Conservation (phyloP, 2,888 invertebrate species). For the Eupelmus urozonus region DNA sequence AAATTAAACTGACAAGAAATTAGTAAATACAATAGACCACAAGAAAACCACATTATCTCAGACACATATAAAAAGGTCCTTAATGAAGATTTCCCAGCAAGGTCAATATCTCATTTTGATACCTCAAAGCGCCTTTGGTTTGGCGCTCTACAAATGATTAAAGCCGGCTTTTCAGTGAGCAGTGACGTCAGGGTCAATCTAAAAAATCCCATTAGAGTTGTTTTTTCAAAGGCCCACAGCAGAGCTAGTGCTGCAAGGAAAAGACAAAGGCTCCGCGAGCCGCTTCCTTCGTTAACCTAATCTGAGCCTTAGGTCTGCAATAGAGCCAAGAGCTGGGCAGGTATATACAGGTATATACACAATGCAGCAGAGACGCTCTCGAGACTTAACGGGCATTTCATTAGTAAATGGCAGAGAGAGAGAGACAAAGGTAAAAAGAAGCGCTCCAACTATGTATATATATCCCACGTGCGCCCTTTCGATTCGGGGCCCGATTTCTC, state of each 20-base stretch:
- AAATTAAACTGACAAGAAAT: no score
- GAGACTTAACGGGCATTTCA: constrained; percentile 53
- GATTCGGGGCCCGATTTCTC: constrained; percentile 41
- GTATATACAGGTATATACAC: constrained; percentile 25
- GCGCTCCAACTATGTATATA: neutral
- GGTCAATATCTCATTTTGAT: constrained; percentile 32
- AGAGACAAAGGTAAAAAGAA: constrained; percentile 53
- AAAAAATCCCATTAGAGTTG: constrained; percentile 1
- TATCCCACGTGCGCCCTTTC: constrained; percentile 22
- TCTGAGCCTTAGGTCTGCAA: constrained; percentile 41
- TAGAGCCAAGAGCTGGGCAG: neutral
- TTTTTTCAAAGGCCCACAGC: constrained; percentile 37
- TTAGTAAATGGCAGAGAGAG: constrained; percentile 48
- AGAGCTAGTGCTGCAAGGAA: no score
- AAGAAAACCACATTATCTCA: no score
- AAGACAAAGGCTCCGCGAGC: constrained; percentile 42
- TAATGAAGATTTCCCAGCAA: constrained; percentile 8
- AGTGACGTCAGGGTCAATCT: no score
- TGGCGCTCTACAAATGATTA: no score
- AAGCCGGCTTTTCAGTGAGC: no score
- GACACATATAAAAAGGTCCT: no score
- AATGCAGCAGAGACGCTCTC: neutral
- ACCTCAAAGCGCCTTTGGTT: constrained; percentile 3
- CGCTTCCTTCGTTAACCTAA: constrained; percentile 54
- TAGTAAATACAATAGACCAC: no score